These are phyloP conservation scores for Machimus atricapillus DNA, from an alignment of 2,888 invertebrate species.

Conservation along the genomic window DNA sequence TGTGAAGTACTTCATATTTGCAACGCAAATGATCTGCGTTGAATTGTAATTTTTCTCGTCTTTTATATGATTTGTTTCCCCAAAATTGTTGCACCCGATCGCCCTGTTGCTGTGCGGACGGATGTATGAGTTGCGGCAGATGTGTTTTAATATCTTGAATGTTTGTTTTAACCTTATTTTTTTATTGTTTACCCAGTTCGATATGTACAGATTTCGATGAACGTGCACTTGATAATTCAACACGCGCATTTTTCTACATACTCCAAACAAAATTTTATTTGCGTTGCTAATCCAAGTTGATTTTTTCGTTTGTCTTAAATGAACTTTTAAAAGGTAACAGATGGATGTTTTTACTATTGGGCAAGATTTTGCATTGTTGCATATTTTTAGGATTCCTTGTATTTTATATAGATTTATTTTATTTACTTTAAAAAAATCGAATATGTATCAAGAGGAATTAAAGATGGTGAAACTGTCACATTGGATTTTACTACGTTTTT, in stretches of 20 bases:
- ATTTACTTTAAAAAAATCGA: too few relatives aligned
- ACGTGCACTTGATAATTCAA: background rate
- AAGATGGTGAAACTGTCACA: too few relatives aligned
- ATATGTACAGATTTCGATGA: background rate
- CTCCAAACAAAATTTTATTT: too few relatives aligned
- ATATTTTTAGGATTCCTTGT: too few relatives aligned
- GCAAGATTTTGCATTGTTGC: too few relatives aligned
- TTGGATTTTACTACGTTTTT: too few relatives aligned
- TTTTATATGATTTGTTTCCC: background rate
- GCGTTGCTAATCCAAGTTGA: background rate
- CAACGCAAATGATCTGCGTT: background rate
- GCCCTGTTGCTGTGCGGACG: background rate
- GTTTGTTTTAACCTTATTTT: background rate
- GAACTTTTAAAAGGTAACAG: too few relatives aligned
- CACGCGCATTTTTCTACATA: background rate
- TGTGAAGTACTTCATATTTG: background rate
- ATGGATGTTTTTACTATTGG: too few relatives aligned
- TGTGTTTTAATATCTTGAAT: background rate
- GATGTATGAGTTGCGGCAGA: background rate
- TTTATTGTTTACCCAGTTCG: background rate
- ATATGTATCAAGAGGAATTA: too few relatives aligned
- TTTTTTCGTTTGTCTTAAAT: too few relatives aligned
- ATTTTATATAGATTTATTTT: too few relatives aligned
- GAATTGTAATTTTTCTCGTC: background rate
- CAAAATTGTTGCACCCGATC: background rate